phyloP scores from a whole-genome alignment of 2,888 invertebrate species.

The Dasypogon diadema region DNA sequence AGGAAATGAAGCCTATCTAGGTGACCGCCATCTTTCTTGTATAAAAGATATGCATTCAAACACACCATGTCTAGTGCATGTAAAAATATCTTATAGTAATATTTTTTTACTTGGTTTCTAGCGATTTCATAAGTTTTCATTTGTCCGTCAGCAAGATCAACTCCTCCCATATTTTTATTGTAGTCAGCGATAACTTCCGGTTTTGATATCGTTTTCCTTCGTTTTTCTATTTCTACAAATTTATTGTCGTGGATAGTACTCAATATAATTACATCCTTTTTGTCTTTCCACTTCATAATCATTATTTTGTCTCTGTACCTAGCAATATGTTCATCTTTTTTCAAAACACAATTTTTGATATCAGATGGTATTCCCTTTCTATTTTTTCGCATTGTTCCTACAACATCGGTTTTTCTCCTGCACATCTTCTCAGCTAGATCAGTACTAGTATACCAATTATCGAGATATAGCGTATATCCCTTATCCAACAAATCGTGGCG shows the following conservation, averaged over 20 bases:
- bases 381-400: constrained; percentile 37
- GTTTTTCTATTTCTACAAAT: background rate
- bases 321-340: constrained; percentile 13
- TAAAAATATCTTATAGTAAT: too few species aligned
- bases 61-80: too few species aligned
- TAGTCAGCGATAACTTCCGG: background rate
- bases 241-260: background rate
- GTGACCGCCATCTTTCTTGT: background rate
- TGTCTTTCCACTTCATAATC: constrained; percentile 14
- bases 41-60: too few species aligned
- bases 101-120: background rate
- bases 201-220: background rate
- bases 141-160: background rate
- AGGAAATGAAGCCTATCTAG: background rate
- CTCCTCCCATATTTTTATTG: background rate
- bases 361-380: constrained; percentile 8
- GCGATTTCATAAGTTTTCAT: background rate
- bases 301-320: constrained; percentile 23
- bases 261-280: background rate
- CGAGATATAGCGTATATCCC: background rate
- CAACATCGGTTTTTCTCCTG: background rate
- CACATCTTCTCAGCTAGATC: constrained; percentile 2
- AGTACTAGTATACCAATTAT: background rate
- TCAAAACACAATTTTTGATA: constrained; percentile 3
- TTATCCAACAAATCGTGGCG: background rate